Evolutionary conservation across 2,888 invertebrate species (phyloP).

Genomic region (Tachina grossa): DNA sequence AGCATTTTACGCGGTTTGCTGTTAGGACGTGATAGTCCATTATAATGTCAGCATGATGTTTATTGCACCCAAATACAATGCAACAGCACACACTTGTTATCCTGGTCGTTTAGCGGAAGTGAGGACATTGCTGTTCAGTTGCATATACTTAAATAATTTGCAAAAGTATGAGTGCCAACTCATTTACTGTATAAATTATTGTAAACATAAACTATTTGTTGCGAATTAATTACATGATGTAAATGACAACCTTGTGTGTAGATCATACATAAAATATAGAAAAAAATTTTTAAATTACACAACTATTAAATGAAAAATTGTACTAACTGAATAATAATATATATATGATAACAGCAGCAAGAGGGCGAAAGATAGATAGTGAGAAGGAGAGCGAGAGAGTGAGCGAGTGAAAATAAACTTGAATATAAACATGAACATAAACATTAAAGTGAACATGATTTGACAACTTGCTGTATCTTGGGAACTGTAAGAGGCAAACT

Average conservation of each 20-base stretch:
- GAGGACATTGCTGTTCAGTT: not conserved
- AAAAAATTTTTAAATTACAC: not conserved
- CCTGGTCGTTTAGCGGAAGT: slow-evolving; percentile 23
- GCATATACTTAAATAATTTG: not conserved
- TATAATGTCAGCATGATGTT: slow-evolving; percentile 62
- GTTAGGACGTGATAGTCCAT: slow-evolving; percentile 63
- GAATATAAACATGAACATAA: too few species aligned
- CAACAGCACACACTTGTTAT: slow-evolving; percentile 51
- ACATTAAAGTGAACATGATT: too few species aligned
- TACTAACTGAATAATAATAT: slow-evolving; percentile 31
- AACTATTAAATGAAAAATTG: not conserved
- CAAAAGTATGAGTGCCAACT: slow-evolving; percentile 42
- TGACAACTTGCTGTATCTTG: too few species aligned
- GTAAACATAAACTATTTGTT: slow-evolving; percentile 58
- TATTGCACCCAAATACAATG: slow-evolving; percentile 21
- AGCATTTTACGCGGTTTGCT: slow-evolving; percentile 55
- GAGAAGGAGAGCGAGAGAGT: too few species aligned
- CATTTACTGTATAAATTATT: slow-evolving; percentile 55
- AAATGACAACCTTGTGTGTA: slow-evolving; percentile 50
- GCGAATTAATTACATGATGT: slow-evolving; percentile 63
- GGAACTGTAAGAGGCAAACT: too few species aligned
- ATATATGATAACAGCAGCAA: slow-evolving; percentile 7
- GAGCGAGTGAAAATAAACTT: too few species aligned
- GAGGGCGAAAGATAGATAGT: too few species aligned
- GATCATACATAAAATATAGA: not conserved